Evolutionary conservation across 1,140 invertebrate species (phyloP).

Genomic region (Pseudomyrmex sp.): DNA sequence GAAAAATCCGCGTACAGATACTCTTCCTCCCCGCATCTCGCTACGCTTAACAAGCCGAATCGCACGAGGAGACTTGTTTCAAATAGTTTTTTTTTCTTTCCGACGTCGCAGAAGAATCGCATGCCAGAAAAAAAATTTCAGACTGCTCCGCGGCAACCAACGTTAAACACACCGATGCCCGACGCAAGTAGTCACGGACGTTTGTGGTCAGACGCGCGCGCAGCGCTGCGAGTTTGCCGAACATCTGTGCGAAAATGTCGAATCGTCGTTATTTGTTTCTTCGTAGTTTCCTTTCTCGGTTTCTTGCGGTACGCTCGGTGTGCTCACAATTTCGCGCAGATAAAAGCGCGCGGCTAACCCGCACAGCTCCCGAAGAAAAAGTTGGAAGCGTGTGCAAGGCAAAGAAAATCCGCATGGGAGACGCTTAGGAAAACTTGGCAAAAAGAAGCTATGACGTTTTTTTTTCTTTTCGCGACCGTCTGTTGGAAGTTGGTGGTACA

Average conservation of each 20-base stretch:
- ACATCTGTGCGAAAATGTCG: constrained; percentile 76
- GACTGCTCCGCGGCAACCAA: constrained; percentile 7
- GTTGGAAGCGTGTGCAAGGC: constrained; percentile 36
- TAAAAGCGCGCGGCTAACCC: constrained; percentile 57
- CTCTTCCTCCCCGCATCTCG: background rate
- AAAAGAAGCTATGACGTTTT: background rate
- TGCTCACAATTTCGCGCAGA: constrained; percentile 61
- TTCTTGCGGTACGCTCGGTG: constrained; percentile 50
- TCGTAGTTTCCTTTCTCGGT: constrained; percentile 55
- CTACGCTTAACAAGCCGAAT: constrained; percentile 48
- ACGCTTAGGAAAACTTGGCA: constrained; percentile 26
- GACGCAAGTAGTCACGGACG: constrained; percentile 21
- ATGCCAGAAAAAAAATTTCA: background rate
- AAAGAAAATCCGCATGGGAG: constrained; percentile 18
- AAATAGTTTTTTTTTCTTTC: constrained; percentile 16
- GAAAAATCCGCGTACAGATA: constrained; percentile 15
- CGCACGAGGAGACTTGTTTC: constrained; percentile 37
- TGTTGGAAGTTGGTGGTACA: background rate
- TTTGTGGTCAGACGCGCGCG: constrained; percentile 21
- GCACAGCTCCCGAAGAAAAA: constrained; percentile 58
- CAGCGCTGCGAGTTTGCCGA: constrained; percentile 69
- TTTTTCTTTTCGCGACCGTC: background rate
- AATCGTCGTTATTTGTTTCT: constrained; percentile 78
- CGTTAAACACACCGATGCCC: constrained; percentile 22
- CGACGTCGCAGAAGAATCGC: constrained; percentile 7